phyloP scores from a whole-genome alignment of 2,888 invertebrate species.

The Cyclophora punctaria region DNA sequence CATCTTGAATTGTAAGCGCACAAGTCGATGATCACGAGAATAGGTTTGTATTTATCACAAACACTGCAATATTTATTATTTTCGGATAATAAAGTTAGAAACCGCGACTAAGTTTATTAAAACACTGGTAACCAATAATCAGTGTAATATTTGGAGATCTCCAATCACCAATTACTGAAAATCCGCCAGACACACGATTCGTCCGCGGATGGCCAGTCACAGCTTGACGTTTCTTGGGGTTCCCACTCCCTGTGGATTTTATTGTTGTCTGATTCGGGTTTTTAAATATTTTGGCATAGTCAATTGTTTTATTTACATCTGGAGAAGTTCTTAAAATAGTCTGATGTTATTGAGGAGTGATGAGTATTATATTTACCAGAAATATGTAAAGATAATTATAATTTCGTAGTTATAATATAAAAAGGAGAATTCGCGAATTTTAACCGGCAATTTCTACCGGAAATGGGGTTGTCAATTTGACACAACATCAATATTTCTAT shows the following conservation, averaged over 20 bases:
- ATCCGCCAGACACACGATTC: constrained; percentile 74
- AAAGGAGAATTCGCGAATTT: too few relatives aligned
- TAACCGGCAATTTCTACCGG: constrained; percentile 28
- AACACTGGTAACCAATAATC: constrained; percentile 72
- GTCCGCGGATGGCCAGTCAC: constrained; percentile 74
- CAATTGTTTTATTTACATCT: too few relatives aligned
- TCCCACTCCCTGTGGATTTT: too few relatives aligned
- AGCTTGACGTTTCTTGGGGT: constrained; percentile 51
- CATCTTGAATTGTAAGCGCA: constrained; percentile 64
- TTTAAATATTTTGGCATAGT: background rate
- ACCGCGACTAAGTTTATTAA: constrained; percentile 57
- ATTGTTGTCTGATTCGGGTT: too few relatives aligned
- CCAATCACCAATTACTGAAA: constrained; percentile 75
- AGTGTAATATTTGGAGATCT: constrained; percentile 69
- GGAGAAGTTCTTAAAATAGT: too few relatives aligned
- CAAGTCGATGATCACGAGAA: constrained; percentile 34
- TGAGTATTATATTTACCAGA: too few relatives aligned
- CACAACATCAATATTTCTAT: constrained; percentile 12
- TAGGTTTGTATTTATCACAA: constrained; percentile 23
- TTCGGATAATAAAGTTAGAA: constrained; percentile 38
- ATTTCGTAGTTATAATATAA: too few relatives aligned
- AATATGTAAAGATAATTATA: too few relatives aligned
- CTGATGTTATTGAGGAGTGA: too few relatives aligned
- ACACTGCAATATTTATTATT: constrained; percentile 33
- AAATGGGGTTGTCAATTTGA: constrained; percentile 11